phyloP scores from a whole-genome alignment of 35 echinoderm and acorn worm genomes.

The Patiria miniata region DNA sequence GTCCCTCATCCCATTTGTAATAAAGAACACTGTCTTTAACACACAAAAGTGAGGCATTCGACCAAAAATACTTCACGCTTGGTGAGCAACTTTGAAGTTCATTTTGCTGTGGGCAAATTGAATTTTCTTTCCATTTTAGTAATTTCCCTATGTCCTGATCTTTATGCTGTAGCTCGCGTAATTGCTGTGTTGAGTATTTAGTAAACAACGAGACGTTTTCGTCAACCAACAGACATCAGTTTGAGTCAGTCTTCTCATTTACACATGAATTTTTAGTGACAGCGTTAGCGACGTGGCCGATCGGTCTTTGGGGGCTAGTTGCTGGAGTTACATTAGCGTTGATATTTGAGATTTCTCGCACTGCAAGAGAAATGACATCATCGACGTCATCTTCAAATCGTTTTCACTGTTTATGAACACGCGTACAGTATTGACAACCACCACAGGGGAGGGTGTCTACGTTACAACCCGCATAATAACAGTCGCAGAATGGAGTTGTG shows the following conservation, averaged over 20 bases:
- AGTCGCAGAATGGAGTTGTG: background rate
- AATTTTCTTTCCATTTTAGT: constrained; percentile 1
- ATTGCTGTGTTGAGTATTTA: background rate
- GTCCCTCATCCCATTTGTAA: background rate
- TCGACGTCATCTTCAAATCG: background rate
- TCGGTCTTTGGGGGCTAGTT: background rate
- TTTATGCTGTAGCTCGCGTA: background rate
- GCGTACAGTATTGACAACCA: background rate
- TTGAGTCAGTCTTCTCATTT: background rate
- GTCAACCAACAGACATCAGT: background rate
- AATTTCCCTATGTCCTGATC: constrained; percentile 5
- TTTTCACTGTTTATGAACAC: background rate
- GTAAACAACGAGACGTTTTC: constrained; percentile 7
- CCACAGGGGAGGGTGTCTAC: background rate
- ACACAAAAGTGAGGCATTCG: background rate
- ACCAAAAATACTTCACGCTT: background rate
- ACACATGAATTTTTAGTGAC: background rate
- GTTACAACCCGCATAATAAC: background rate
- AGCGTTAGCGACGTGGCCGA: background rate
- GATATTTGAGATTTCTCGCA: too few relatives aligned
- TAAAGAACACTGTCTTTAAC: background rate
- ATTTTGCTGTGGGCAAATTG: background rate
- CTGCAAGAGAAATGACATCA: too few relatives aligned
- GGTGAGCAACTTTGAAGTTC: background rate
- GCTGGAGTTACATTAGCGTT: background rate